These are phyloP conservation scores for Ethmia dodecea DNA, from an alignment of 2,888 invertebrate species.

Conservation along the genomic window DNA sequence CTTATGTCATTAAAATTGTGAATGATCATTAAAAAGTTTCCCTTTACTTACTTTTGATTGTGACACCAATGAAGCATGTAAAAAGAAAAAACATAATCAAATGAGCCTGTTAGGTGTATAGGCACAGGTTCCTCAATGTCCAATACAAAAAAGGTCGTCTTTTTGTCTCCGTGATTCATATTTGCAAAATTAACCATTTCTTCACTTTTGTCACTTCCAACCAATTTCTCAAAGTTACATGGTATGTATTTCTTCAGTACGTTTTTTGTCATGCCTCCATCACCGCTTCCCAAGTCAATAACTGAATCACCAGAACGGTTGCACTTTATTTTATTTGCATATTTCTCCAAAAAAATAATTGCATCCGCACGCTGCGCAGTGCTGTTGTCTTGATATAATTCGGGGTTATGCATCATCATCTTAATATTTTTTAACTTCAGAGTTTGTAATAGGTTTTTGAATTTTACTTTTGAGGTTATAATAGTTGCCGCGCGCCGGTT, in stretches of 20 bases:
- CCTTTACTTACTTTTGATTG: conserved; percentile 80
- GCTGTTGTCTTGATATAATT: conserved; percentile 82
- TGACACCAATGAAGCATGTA: conserved; percentile 89
- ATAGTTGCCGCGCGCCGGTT: too few species aligned
- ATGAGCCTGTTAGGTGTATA: conserved; percentile 61
- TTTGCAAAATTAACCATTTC: conserved; percentile 84
- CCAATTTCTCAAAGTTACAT: conserved; percentile 59
- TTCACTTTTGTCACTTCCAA: conserved; percentile 84
- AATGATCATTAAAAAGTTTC: too few species aligned
- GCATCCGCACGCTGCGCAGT: conserved; percentile 80
- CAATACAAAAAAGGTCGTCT: conserved; percentile 65
- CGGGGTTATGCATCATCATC: conserved; percentile 79
- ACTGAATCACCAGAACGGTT: conserved; percentile 54
- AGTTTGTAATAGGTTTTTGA: too few species aligned
- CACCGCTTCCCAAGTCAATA: conserved; percentile 86
- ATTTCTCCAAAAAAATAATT: conserved; percentile 80
- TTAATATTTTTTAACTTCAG: conserved; percentile 2
- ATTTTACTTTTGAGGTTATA: too few species aligned
- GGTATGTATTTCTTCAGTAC: conserved; percentile 79
- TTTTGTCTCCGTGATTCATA: conserved; percentile 60
- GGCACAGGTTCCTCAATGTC: conserved; percentile 78
- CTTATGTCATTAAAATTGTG: too few species aligned
- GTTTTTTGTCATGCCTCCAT: conserved; percentile 83
- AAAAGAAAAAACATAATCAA: conserved; percentile 85
- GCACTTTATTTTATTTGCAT: conserved; percentile 77